Base-by-base conservation (phyloP, 64 coral and sea anemone species). In the Dendronephthya gigantea region DNA sequence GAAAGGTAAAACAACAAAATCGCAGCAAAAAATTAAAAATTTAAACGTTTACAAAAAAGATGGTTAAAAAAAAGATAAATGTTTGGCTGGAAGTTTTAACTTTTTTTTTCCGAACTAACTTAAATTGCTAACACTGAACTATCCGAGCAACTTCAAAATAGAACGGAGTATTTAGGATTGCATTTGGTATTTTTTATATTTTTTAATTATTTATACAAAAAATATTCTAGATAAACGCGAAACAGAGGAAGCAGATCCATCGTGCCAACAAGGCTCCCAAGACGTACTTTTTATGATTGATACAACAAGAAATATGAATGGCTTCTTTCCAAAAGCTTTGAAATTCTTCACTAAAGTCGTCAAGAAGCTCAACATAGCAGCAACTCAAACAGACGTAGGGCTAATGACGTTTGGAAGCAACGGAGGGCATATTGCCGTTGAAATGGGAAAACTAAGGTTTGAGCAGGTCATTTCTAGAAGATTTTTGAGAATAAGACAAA, bases 331-430 rank as follows among this genome's bases (percentile, higher is more conserved):
- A 33, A 29, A 35, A 38, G 72, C 32, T 39, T 36, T 36, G 72
- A 79, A 79, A 39, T 79, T 79, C 32, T 36, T 79, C 8, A 79
- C 72, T 28, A 79, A 79, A 79, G 28, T 79, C 22, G 36, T 79
- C 1, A 79, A 35, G 72, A 79, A 79, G 10, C 36, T 79, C 30
- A 79, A 79, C 8, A 35, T 79, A 35, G 36, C 72, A 36, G 72
- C 36, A 5, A 36, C 72, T 19, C 19, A 79, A 16, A 79, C 36
- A 6, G 19, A 79, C 22, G 36, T 79, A 5, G 72, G 72, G 15
- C 10, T 79, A 4, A 79, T 79, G 32, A 79, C 36, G 72, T 79
- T 79, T 79, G 72, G 36, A 34, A 36, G 30, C 12, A 35, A 34
- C 2, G 17, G 15, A 4, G 14, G 22, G 37, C 30, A 19, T 36